A percentile compares a stretch with the other conserved stretches of the same genome.
Conservation (phyloP, 2,797 vertebrate species). For the Botia almorhae region DNA sequence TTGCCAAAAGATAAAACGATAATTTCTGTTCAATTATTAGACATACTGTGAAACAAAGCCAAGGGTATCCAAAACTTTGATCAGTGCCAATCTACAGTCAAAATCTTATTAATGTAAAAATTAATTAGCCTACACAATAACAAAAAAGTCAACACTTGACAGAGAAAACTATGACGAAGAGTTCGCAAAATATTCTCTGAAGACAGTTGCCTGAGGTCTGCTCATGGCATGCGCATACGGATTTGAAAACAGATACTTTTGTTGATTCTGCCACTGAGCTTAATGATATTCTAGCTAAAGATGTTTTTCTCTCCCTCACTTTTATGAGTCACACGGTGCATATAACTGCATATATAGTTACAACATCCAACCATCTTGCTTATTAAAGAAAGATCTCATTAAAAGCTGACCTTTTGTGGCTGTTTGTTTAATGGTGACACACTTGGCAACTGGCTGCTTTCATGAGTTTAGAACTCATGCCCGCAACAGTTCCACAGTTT, state of each 20-base stretch:
- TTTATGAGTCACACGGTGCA: conserved; percentile 1
- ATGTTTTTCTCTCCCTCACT: conserved; percentile 1
- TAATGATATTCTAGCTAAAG: background rate
- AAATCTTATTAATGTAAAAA: background rate
- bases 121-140: background rate
- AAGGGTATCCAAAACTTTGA: conserved; percentile 4
- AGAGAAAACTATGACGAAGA: background rate
- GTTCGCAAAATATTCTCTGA: background rate
- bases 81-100: background rate
- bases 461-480: background rate
- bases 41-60: background rate
- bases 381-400: conserved; percentile 21
- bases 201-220: conserved; percentile 36
- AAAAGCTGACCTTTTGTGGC: conserved; percentile 26
- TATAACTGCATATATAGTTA: conserved; percentile 1
- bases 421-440: conserved; percentile 10
- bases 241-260: conserved; percentile 29
- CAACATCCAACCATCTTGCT: conserved; percentile 10
- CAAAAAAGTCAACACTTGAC: conserved; percentile 12
- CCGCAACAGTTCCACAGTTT: background rate
- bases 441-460: background rate
- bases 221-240: conserved; percentile 20
- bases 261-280: background rate
- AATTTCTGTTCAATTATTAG: background rate
- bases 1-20: background rate